Conservation (phyloP, 2,888 invertebrate species). For the Sarcophaga rosellei region DNA sequence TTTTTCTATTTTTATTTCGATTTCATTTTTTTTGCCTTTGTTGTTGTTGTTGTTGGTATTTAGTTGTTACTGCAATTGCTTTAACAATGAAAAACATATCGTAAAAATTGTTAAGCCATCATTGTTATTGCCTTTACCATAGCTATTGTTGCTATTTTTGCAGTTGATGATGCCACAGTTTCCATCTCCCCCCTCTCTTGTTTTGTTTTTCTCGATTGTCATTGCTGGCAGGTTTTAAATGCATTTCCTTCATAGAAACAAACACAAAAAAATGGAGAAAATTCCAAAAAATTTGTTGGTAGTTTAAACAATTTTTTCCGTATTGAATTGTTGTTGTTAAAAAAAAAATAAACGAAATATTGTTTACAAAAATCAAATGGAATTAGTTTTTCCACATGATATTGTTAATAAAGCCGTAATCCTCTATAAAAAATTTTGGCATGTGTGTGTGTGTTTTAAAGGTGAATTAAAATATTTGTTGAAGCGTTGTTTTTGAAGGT, state of each 20-base stretch:
- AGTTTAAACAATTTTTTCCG: constrained; percentile 19
- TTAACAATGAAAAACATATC: constrained; percentile 64
- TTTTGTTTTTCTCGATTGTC: too few relatives aligned
- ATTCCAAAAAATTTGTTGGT: constrained; percentile 47
- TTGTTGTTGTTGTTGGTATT: constrained; percentile 31
- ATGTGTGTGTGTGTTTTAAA: too few relatives aligned
- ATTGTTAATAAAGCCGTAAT: constrained; percentile 54
- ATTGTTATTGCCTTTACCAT: constrained; percentile 35
- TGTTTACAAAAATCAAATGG: constrained; percentile 24
- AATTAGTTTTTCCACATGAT: constrained; percentile 36
- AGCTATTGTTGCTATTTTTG: constrained; percentile 37
- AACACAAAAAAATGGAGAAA: not conserved
- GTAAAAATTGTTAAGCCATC: constrained; percentile 59
- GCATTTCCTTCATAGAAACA: constrained; percentile 32
- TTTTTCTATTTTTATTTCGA: constrained; percentile 6
- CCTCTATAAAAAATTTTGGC: not conserved
- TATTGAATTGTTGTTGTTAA: not conserved
- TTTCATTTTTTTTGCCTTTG: constrained; percentile 1
- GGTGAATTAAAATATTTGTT: too few relatives aligned
- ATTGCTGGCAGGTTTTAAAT: constrained; percentile 42
- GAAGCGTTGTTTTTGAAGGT: too few relatives aligned
- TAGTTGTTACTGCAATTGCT: constrained; percentile 55
- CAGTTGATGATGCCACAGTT: constrained; percentile 28
- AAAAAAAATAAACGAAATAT: not conserved
- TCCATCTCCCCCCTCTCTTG: not conserved